Evolutionary conservation across 2,797 vertebrate species (phyloP), one percentile per base, ranked within the genome.

Genomic region (Eupleurogrammus muticus): DNA sequence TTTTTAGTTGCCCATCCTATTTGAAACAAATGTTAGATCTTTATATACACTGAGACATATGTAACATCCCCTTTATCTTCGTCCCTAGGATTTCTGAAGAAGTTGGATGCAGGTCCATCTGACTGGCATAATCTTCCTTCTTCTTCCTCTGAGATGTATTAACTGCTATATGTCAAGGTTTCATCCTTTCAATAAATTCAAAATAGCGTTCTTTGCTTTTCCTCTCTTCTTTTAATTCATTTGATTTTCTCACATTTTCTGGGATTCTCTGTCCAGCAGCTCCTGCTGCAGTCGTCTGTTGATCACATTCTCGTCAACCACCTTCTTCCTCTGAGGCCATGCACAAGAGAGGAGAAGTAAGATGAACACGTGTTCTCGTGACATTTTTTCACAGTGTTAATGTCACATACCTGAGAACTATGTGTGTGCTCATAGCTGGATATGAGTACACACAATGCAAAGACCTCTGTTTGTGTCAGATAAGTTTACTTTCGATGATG

Each of bases 261-360:
- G 81, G 0, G 92, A 94, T 87, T 98, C 97, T 72, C 97, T 94
- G 79, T 97, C 96, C 49, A 96, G 85, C 65, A 99, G 90, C 50
- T 96, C 95, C 84, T 96, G 95, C 2, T 95, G 96, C 47, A 98
- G 94, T 20, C 96, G 94, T 61, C 91, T 94, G 87, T 96, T 97
- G 75, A 98, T 92, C 59, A 96, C 94, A 20, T 95, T 94, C 21
- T 97, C 96, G 75, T 96, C 95, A 0, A 91, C 84, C 81, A 94
- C 76, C 72, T 93, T 93, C 47, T 82, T 90, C 48, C 92, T 90
- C 61, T 95, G 87, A 47, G 28, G 92, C 92, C 73, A 86, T 90
- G 0, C 83, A 88, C 91, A 91, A 13, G 0, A 59, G 54, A n/a
- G 58, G 0, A 66, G 9, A 66, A 24, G 47, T 17, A 17, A 10